These are phyloP conservation scores for Pectinophora gossypiella DNA, from an alignment of 1,140 invertebrate genomes.

Conservation along the genomic window DNA sequence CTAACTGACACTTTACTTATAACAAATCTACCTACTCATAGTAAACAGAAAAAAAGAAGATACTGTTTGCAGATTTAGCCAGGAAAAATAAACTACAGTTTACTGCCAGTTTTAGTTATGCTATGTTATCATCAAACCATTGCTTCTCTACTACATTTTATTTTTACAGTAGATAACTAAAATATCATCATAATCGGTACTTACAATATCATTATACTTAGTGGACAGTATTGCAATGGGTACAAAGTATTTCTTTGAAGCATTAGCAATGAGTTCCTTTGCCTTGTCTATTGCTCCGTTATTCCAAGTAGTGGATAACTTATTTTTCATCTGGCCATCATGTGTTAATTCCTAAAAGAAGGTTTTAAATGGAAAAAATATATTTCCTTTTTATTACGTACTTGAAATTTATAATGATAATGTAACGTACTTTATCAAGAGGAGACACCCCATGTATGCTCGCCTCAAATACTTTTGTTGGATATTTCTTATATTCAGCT, in stretches of 20 bases:
- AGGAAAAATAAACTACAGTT: too few relatives aligned
- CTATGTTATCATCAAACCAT: too few relatives aligned
- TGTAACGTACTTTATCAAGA: slow-evolving; percentile 33
- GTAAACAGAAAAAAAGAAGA: too few relatives aligned
- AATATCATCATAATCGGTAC: too few relatives aligned
- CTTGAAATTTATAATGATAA: background rate
- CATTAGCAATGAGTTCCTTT: slow-evolving; percentile 24
- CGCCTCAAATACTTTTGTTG: slow-evolving; percentile 50
- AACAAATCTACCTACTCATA: too few relatives aligned
- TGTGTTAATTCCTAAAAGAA: background rate
- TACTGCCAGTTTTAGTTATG: too few relatives aligned
- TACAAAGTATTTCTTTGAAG: slow-evolving; percentile 25
- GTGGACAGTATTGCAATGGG: slow-evolving; percentile 35
- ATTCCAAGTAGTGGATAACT: slow-evolving; percentile 28
- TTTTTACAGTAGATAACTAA: too few relatives aligned
- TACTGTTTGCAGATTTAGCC: too few relatives aligned
- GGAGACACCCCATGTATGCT: slow-evolving; percentile 49
- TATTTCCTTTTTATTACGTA: background rate
- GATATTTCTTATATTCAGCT: slow-evolving; percentile 32
- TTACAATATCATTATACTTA: slow-evolving; percentile 40
- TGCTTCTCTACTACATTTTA: too few relatives aligned
- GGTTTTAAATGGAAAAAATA: background rate
- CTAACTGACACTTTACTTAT: too few relatives aligned
- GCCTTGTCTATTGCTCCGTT: slow-evolving; percentile 29
- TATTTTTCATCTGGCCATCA: slow-evolving; percentile 24